phyloP scores from a whole-genome alignment of 2,797 vertebrate species.

The Hapalemur alaotrensis region DNA sequence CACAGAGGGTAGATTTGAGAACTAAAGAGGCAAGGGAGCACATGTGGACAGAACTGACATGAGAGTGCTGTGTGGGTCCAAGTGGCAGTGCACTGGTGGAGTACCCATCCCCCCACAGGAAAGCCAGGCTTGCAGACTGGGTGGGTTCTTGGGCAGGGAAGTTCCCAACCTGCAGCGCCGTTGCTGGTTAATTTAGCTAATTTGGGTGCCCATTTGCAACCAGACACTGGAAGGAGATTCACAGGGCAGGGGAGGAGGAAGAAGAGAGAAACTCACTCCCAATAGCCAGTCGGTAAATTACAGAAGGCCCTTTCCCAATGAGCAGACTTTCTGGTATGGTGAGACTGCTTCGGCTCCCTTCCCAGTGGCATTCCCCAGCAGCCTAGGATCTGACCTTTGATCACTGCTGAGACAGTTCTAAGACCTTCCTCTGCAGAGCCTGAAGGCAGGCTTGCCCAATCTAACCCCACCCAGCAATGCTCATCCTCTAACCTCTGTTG shows the following conservation, averaged over 20 bases:
- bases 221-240: not conserved
- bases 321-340: not conserved
- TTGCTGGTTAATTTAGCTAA: not conserved
- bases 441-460: not conserved
- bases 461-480: not conserved
- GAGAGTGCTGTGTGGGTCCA: not conserved
- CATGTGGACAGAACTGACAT: too few relatives aligned
- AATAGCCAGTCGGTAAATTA: not conserved
- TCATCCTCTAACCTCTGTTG: not conserved
- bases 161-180: not conserved
- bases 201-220: not conserved
- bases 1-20: not conserved
- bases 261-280: not conserved
- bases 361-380: not conserved
- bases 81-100: not conserved
- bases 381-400: not conserved
- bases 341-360: not conserved
- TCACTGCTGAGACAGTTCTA: not conserved
- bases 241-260: not conserved
- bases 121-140: not conserved
- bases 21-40: not conserved
- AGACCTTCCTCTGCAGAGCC: not conserved
- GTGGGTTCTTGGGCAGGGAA: not conserved
- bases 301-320: not conserved
- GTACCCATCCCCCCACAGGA: not conserved